phyloP scores from a whole-genome alignment of 2,113 vertebrate species.

The Emydocephalus ijimae region DNA sequence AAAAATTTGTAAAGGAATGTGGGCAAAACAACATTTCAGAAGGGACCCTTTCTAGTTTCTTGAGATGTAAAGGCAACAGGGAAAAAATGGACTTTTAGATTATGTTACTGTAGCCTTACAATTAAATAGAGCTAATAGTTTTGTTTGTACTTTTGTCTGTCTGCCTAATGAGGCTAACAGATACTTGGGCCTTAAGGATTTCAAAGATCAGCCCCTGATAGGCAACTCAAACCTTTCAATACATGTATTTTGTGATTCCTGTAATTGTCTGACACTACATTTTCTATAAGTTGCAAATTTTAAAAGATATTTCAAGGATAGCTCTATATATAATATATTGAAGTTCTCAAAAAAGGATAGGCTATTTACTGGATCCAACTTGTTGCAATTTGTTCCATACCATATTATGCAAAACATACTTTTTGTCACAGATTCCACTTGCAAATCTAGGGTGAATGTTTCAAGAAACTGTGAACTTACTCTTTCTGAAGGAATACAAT shows the following conservation, averaged over 20 bases:
- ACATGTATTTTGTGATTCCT: not conserved
- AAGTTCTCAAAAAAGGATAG: not conserved
- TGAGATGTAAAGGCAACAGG: not conserved
- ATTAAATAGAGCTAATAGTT: not conserved
- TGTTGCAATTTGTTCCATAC: not conserved
- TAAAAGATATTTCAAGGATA: not conserved
- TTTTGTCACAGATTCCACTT: not conserved
- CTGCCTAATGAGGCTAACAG: not conserved
- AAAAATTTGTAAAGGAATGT: not conserved
- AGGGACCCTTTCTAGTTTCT: not conserved
- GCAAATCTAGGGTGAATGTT: not conserved
- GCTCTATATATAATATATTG: not conserved
- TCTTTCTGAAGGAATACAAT: not conserved
- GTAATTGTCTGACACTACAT: not conserved
- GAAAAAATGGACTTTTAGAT: not conserved
- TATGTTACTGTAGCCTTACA: not conserved
- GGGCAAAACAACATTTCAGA: not conserved
- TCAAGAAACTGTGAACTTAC: not conserved
- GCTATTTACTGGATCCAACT: not conserved
- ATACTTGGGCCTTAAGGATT: not conserved
- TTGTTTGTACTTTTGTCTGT: not conserved
- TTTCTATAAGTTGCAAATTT: not conserved
- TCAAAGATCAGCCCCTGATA: not conserved
- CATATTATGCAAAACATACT: not conserved
- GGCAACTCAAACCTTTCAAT: not conserved